Evolutionary conservation across 2,888 invertebrate genomes (phyloP).

Genomic region (Baccha elongata): DNA sequence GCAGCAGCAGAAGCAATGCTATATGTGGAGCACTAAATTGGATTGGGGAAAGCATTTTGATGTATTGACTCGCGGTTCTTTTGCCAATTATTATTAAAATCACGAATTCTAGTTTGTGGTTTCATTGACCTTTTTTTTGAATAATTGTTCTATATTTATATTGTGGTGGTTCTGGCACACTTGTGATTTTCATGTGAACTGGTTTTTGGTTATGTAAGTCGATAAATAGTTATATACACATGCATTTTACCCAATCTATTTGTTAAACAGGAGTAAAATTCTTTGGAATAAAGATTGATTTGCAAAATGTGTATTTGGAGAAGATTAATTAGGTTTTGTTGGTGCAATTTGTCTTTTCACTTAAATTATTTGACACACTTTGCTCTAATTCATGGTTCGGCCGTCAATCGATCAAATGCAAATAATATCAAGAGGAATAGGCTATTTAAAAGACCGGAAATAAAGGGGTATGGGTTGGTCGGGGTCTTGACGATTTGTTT

Average conservation of each 20-base stretch:
- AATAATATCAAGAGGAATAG: too few species aligned
- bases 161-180: not conserved
- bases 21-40: conserved; percentile 5
- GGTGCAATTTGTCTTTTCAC: not conserved
- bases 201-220: not conserved
- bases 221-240: not conserved
- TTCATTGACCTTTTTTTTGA: not conserved
- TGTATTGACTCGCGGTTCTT: conserved; percentile 28
- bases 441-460: too few species aligned
- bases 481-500: too few species aligned
- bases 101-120: conserved; percentile 29
- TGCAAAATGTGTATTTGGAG: not conserved
- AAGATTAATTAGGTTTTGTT: too few species aligned
- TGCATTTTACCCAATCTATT: too few species aligned
- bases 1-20: not conserved
- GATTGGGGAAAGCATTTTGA: conserved; percentile 14
- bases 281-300: not conserved
- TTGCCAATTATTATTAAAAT: conserved; percentile 33
- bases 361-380: not conserved
- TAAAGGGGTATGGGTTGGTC: too few species aligned
- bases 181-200: too few species aligned
- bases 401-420: conserved; percentile 26
- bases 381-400: conserved; percentile 9
- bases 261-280: conserved; percentile 10
- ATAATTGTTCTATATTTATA: not conserved